Conservation (phyloP, 2,113 vertebrate species). For the Lathamus discolor region DNA sequence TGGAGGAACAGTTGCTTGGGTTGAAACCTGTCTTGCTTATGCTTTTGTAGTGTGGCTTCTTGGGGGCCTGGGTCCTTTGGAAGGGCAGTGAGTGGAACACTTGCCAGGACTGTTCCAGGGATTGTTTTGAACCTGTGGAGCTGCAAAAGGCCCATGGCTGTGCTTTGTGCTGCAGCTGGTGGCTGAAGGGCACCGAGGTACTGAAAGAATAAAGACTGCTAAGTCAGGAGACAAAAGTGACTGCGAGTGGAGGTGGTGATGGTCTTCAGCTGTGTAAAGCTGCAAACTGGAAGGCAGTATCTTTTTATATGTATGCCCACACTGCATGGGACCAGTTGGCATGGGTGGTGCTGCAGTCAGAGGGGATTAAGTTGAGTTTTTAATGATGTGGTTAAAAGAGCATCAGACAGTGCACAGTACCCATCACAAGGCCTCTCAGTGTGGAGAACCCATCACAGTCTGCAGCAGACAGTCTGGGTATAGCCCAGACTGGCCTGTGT, state of each 20-base stretch:
- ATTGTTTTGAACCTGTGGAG: background rate
- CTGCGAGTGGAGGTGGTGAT: background rate
- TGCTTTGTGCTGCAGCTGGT: background rate
- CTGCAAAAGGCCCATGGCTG: background rate
- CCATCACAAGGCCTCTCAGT: background rate
- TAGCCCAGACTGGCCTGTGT: background rate
- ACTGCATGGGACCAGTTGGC: too few relatives aligned
- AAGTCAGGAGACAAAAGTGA: background rate
- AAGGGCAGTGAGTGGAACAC: background rate
- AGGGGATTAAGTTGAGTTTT: background rate
- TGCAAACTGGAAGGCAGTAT: background rate
- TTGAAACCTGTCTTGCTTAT: background rate
- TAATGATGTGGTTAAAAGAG: background rate
- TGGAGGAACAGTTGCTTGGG: background rate
- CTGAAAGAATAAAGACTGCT: background rate
- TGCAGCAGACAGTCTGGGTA: background rate
- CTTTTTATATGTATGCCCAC: background rate
- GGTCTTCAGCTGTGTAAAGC: background rate
- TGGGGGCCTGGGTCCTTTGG: background rate
- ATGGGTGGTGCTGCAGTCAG: background rate
- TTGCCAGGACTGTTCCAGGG: background rate
- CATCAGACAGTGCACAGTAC: background rate
- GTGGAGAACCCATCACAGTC: background rate
- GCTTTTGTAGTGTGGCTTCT: rapidly evolving
- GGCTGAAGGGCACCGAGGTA: background rate